Base-by-base conservation (phyloP, 2,888 invertebrate genomes). In the Stenodema calcarata region DNA sequence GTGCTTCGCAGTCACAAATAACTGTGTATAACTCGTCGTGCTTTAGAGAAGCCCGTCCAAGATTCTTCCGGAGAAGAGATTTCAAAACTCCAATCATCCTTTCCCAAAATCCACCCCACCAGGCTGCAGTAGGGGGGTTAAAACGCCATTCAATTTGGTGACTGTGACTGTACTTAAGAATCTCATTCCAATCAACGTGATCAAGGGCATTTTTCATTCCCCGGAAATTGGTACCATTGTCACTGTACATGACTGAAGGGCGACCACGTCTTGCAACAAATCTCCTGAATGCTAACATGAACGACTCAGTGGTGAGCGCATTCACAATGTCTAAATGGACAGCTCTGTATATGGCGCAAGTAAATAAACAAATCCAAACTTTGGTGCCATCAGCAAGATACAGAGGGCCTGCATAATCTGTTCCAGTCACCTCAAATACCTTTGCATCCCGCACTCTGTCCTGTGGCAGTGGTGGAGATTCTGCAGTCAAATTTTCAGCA, bases 151-250 rank as follows among this genome's bases (percentile, higher is more conserved):
- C 89, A 89, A 88, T 89, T 84, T 75, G 87, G 30, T 89, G 75
- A 1, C 88, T 86, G 0, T 88, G 12, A 12, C 88, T 87, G 27
- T 87, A 83, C 16, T 87, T 50, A 1, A 23, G 7, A n/a, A 90
- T 89, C 11, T 83, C 79, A 91, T 92, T 92, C 89, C 92, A 92
- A 88, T 93, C 92, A 0, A 93, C 91, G 90, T 92, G 92, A 88
- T 92, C 91, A 88, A 92, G 92, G 16, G 92, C 90, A 88, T 90
- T 91, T 7, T 88, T 88, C 0, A 90, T 88, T 0, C 91, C 90
- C 0, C 89, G 87, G 88, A 92, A 92, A 88, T 91, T 91, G 0
- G 90, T 90, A 0, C 91, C 91, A 86, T 91, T 91, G 85, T 92
- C 91, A 28, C 89, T 88, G 54, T 88, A 89, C 9, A 90, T 89